Conservation (phyloP, 2,888 invertebrate genomes). For the Spatulosminthurus flaviceps region DNA sequence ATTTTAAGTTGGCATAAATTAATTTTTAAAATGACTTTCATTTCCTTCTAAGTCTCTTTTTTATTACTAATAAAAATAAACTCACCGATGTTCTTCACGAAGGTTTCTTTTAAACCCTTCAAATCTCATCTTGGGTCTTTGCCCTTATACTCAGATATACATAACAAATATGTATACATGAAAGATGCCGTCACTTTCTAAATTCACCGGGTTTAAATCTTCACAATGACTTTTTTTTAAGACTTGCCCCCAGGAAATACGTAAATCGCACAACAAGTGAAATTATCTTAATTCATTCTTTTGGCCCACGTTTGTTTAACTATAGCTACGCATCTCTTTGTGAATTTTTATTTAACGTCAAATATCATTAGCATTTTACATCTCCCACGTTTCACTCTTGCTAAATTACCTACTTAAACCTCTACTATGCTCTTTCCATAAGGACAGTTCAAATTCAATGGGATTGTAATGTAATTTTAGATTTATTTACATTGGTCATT, state of each 20-base stretch:
- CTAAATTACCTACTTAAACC: too few relatives aligned
- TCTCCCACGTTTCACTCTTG: too few relatives aligned
- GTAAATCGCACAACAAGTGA: not conserved
- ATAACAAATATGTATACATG: too few relatives aligned
- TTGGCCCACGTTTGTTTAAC: not conserved
- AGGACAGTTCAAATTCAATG: too few relatives aligned
- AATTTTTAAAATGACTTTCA: not conserved
- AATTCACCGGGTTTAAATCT: slow-evolving; percentile 7
- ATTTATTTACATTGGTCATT: too few relatives aligned
- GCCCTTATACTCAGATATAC: not conserved
- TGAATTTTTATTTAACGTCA: too few relatives aligned
- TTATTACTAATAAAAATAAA: not conserved
- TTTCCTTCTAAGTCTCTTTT: not conserved
- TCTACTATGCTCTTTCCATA: too few relatives aligned
- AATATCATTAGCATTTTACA: too few relatives aligned
- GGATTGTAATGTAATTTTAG: too few relatives aligned
- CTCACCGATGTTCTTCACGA: not conserved
- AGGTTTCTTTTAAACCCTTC: not conserved
- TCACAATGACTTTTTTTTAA: not conserved
- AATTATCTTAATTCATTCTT: not conserved
- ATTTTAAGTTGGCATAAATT: not conserved
- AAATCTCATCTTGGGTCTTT: not conserved
- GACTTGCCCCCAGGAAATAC: not conserved
- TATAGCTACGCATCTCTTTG: too few relatives aligned
- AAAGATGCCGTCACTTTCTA: not conserved